Evolutionary conservation across 64 coral and sea anemone species (phyloP), one percentile per base, ranked within the genome.

Genomic region (Porites lutea): DNA sequence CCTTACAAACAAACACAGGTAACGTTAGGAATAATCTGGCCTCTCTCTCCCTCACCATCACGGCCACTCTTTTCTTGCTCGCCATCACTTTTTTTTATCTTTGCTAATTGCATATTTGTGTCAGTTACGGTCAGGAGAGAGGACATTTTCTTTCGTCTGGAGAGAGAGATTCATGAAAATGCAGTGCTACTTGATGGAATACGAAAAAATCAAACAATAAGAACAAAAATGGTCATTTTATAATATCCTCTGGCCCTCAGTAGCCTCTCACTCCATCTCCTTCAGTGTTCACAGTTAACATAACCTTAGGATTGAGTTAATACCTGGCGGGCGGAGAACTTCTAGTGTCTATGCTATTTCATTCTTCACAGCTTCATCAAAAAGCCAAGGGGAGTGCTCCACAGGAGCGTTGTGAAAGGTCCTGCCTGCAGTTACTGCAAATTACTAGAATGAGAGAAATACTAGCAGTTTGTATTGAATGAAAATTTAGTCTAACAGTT

Each of bases 121-220:
- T 67, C 64, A 67, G 64, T 67, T 67, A 67, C 64, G 64, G 64
- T n/a, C 65, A 67, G 65, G 65, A n/a, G 5, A 67, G 65, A n/a
- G 18, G 65, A 19, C 68, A 71, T 71, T 71, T 71, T 22, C 68
- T 6, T 71, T 21, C n/a, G 22, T 71, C 3, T 71, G 4, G 19
- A 71, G 27, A 67, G 21, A 19, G 21, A 66, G 27, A 37, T 37
- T 37, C 27, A 37, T 37, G 27, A 37, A 37, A 37, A 37, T 37
- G 27, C 27, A 37, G 27, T 37, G 27, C 27, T 37, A 37, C 27
- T 37, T 37, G 27, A 37, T 37, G 27, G 27, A 37, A 37, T 37
- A 37, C 27, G 27, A 37, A 37, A 37, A 37, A 37, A 37, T 37
- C 27, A 37, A 37, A 37, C 27, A 37, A 1, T 1, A 37, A 37